These are phyloP conservation scores for Zoanthus solanderi DNA, from an alignment of 92 coral and sea anemone species.

Conservation along the genomic window DNA sequence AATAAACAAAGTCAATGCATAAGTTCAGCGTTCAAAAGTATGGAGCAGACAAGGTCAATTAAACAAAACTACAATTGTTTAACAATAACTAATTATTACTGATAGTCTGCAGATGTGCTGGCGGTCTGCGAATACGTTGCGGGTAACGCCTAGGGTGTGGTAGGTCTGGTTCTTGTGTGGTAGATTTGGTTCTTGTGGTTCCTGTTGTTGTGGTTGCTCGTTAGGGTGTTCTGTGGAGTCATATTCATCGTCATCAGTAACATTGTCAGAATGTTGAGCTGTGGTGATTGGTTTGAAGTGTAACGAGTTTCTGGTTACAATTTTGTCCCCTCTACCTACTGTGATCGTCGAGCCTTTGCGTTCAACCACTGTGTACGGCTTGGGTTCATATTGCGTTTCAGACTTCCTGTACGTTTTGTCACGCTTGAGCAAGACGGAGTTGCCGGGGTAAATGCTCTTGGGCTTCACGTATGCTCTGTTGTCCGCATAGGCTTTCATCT, in stretches of 20 bases:
- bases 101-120: slow-evolving; percentile 23
- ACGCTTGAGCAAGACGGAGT: slow-evolving; percentile 64
- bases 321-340: slow-evolving; percentile 3
- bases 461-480: slow-evolving; percentile 58
- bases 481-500: slow-evolving; percentile 74
- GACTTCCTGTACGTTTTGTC: slow-evolving; percentile 51
- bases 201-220: not conserved
- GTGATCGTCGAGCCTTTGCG: slow-evolving; percentile 75
- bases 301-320: slow-evolving; percentile 13
- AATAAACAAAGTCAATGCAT: not conserved
- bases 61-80: not conserved
- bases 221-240: not conserved
- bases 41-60: not conserved
- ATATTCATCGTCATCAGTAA: slow-evolving; percentile 15
- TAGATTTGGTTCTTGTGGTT: not conserved
- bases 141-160: not conserved
- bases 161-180: not conserved
- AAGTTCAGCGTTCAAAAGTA: not conserved
- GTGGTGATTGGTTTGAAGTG: slow-evolving; percentile 8
- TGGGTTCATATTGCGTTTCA: slow-evolving; percentile 59
- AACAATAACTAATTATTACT: not conserved
- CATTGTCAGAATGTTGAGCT: not conserved
- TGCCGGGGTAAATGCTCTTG: slow-evolving; percentile 49
- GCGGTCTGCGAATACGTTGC: slow-evolving; percentile 3
- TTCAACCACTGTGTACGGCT: slow-evolving; percentile 59